phyloP scores from a whole-genome alignment of 35 echinoderm and acorn worm species.

The Apostichopus parvimensis region DNA sequence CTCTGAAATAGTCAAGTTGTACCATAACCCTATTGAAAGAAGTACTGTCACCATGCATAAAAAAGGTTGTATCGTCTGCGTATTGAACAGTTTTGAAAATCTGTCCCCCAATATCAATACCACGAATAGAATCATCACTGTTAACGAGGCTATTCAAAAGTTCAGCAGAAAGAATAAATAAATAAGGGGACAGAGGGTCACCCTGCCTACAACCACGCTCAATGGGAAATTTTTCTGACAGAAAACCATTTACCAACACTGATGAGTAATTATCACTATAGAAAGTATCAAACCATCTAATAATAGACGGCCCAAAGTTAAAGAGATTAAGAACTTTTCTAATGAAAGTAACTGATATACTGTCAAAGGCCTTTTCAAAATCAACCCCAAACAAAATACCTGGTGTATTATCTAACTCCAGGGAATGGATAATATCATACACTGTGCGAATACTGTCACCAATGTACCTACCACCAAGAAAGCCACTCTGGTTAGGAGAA shows the following conservation, averaged over 20 bases:
- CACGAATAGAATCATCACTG: not conserved
- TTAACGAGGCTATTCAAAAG: not conserved
- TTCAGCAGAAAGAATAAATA: slow-evolving; percentile 8
- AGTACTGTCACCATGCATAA: not conserved
- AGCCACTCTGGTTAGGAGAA: not conserved
- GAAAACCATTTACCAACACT: not conserved
- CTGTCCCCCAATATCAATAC: not conserved
- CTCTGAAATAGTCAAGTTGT: not conserved
- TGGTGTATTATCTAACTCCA: not conserved
- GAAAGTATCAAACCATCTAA: slow-evolving; percentile 20
- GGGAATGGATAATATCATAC: slow-evolving; percentile 5
- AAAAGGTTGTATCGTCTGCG: slow-evolving; percentile 19
- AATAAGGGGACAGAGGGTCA: not conserved
- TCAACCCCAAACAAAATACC: not conserved
- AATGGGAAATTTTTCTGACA: not conserved
- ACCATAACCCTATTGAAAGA: not conserved
- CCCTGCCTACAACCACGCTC: slow-evolving; percentile 14
- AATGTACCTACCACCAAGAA: not conserved
- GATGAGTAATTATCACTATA: not conserved
- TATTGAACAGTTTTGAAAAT: not conserved
- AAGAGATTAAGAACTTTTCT: not conserved
- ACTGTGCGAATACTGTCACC: slow-evolving; percentile 8
- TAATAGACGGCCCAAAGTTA: slow-evolving; percentile 10
- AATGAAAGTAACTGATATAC: not conserved
- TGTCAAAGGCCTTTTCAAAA: slow-evolving; percentile 17